Base-by-base conservation (phyloP, 2,797 vertebrate species). In the Calcarius lapponicus region DNA sequence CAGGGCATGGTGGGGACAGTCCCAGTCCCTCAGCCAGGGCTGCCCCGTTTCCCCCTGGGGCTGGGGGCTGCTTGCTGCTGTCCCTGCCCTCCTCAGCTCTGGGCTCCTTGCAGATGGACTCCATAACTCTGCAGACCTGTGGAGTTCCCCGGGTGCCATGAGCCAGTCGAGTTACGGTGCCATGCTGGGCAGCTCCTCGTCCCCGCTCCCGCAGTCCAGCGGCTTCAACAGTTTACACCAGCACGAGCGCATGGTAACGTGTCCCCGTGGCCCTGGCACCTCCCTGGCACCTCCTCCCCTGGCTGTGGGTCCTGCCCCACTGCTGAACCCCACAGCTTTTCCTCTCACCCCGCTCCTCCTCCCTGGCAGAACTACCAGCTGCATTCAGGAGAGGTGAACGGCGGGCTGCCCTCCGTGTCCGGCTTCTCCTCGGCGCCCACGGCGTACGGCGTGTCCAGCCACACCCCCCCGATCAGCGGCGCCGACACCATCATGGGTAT, bases 241-340 rank as follows among this genome's bases (percentile, higher is more conserved):
- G 88, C 99, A 99, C 21, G 99, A 99, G 80, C 98, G 99, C 96
- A 99, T 99, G 99, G 99, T 99, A 98, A 95, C 1, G 17, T 3
- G 10, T 89, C 73, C 81, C 74, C 20, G 2, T 6, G 45, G 64
- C 67, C 64, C 25, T 45, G 56, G 4, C 71, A 7, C 56, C 62
- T 48, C 70, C 11, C 0, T 1, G 3, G 11, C 57, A 20, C 85
- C 74, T 48, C 4, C 3, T 42, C 25, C 78, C 5, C 0, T 9
- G 32, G 42, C 60, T 42, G 19, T n/a, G 5, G 3, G 32, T 50
- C 54, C 54, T 34, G 56, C 36, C 64, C 51, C 9, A 0, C 10
- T 2, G 13, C 47, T 8, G 0, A 31, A 16, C 48, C 64, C 4
- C 5, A 26, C 70, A 67, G 51, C 64, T n/a, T 51, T 36, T 28